Evolutionary conservation across 1,140 invertebrate species (phyloP).

Genomic region (Drosophila gunungcola): DNA sequence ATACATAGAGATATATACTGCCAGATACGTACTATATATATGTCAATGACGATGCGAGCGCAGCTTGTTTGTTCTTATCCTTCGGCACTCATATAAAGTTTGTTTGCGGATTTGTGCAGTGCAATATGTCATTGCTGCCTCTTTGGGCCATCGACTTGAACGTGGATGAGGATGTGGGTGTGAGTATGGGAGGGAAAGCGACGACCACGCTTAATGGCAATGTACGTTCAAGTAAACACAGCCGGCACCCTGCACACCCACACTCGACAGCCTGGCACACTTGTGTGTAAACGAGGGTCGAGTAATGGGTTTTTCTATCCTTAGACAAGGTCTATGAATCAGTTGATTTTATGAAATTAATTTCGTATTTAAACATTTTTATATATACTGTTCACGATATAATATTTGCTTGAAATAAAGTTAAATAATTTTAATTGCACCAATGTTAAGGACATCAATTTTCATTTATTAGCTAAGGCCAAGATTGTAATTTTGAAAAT

Average conservation of each 20-base stretch:
- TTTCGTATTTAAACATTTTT: too few relatives aligned
- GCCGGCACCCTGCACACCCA: constrained; percentile 28
- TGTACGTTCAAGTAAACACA: constrained; percentile 82
- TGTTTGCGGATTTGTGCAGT: constrained; percentile 82
- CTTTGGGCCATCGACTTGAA: constrained; percentile 34
- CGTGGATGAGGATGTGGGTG: neutral
- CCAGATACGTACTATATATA: constrained; percentile 53
- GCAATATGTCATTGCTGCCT: constrained; percentile 78
- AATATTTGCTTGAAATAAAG: too few relatives aligned
- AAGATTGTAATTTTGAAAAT: too few relatives aligned
- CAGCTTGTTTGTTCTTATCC: constrained; percentile 79
- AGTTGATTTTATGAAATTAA: too few relatives aligned
- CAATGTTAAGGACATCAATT: too few relatives aligned
- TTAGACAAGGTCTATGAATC: neutral
- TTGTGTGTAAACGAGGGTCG: constrained; percentile 45
- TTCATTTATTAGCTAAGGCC: too few relatives aligned
- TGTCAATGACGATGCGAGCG: constrained; percentile 73
- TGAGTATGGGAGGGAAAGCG: constrained; percentile 22
- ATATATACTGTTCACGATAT: too few relatives aligned
- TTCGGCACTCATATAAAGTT: constrained; percentile 83
- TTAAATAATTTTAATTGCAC: too few relatives aligned
- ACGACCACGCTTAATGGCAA: constrained; percentile 77
- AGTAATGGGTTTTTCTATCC: too few relatives aligned
- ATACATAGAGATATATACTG: constrained; percentile 11
- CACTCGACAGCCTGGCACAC: constrained; percentile 26